Evolutionary conservation across 2,888 invertebrate genomes (phyloP).

Genomic region (Caenorhabditis drosophilae): DNA sequence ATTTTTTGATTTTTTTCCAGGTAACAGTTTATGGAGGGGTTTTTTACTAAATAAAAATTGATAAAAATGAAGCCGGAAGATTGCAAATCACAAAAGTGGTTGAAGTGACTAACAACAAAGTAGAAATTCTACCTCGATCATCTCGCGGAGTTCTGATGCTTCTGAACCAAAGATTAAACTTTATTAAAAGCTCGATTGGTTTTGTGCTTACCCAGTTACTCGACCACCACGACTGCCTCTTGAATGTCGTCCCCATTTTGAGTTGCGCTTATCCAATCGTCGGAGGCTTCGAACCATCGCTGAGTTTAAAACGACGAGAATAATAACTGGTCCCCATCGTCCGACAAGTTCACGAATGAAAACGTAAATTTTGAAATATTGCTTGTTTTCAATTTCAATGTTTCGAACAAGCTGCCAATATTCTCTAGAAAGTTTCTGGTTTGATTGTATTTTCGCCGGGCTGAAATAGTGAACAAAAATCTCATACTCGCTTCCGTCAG

Average conservation of each 20-base stretch:
- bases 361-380: slow-evolving; percentile 70
- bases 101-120: slow-evolving; percentile 71
- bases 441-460: background rate
- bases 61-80: slow-evolving; percentile 71
- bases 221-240: slow-evolving; percentile 12
- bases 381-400: slow-evolving; percentile 47
- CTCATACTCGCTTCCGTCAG: slow-evolving; percentile 2
- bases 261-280: slow-evolving; percentile 35
- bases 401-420: slow-evolving; percentile 22
- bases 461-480: background rate
- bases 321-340: slow-evolving; percentile 60
- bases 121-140: slow-evolving; percentile 68
- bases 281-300: slow-evolving; percentile 57
- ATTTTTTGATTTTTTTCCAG: background rate
- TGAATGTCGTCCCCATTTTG: slow-evolving; percentile 27
- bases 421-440: slow-evolving; percentile 9
- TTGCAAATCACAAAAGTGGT: slow-evolving; percentile 72
- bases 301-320: slow-evolving; percentile 59
- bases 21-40: background rate
- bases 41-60: slow-evolving; percentile 69
- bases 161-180: too few relatives aligned
- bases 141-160: slow-evolving; percentile 31
- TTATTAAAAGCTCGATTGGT: too few relatives aligned
- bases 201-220: slow-evolving; percentile 7
- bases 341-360: slow-evolving; percentile 69